Evolutionary conservation across 1,140 invertebrate genomes (phyloP), one percentile per base, ranked within the genome.

Genomic region (Dreissena polymorpha): DNA sequence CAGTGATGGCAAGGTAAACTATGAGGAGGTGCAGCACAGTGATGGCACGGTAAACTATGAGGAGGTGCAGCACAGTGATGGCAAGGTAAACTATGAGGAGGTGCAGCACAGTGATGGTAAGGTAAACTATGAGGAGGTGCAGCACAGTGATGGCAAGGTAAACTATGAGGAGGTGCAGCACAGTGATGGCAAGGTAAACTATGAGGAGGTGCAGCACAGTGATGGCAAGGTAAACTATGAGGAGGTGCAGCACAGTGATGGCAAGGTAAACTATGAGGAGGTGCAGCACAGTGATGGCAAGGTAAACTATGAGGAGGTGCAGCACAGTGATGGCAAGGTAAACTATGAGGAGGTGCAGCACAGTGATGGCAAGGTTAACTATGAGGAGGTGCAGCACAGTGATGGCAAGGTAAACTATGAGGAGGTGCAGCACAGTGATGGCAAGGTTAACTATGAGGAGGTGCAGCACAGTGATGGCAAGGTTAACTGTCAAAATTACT

Each of bases 201-300:
- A 86, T 87, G 89, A 90, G 68, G 91, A 93, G 75, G 85, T 85
- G 0, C 87, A 87, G 55, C 90, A 92, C 73, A 69, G 83, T 16
- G 92, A 92, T 86, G 92, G 92, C 49, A 92, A 92, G 89, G 91
- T 91, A 74, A 21, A 86, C n/a, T 92, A 86, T 87, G 89, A 90
- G 68, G 91, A 93, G 75, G 85, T 85, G 0, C 87, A 87, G 55
- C 90, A 92, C 73, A 69, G 83, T 16, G 92, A 92, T 86, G 92
- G 92, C 49, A 92, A 92, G 89, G 91, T 91, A 74, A 21, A 86
- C n/a, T 92, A 86, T 87, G 89, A 90, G 68, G 91, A 93, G 75
- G 85, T 85, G 0, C 87, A 87, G 55, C 90, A 92, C 73, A 69
- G 83, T 16, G 92, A 92, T 86, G 92, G 92, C 49, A 92, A 92